A percentile compares a stretch with the other conserved stretches of the same genome.
These are phyloP conservation scores for Anolis sagrei DNA, from an alignment of 2,113 vertebrate species.

Conservation along the genomic window DNA sequence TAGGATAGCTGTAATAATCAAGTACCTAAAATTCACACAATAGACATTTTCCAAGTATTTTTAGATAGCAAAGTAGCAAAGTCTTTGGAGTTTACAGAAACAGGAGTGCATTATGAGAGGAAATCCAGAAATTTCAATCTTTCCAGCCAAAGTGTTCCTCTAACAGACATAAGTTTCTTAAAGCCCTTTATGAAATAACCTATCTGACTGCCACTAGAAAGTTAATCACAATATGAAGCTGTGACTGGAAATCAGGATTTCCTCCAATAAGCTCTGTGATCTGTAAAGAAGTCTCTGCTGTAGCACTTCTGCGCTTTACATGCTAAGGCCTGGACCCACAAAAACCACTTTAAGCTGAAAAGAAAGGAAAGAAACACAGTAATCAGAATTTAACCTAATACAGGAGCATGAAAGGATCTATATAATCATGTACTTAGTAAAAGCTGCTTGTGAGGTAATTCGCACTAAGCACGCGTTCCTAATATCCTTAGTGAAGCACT, in stretches of 20 bases:
- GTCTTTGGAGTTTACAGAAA: background rate
- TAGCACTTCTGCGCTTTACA: slow-evolving; percentile 39
- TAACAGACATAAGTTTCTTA: slow-evolving; percentile 64
- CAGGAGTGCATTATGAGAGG: slow-evolving; percentile 29
- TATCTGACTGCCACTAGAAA: slow-evolving; percentile 57
- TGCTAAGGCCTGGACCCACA: slow-evolving; percentile 41
- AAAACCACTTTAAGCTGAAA: slow-evolving; percentile 23
- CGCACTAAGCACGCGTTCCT: slow-evolving; percentile 51
- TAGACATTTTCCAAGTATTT: background rate
- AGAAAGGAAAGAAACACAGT: slow-evolving; percentile 40
- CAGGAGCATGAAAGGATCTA: slow-evolving; percentile 52
- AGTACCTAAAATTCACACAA: background rate
- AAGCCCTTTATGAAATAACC: slow-evolving; percentile 58
- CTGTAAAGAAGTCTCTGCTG: slow-evolving; percentile 39
- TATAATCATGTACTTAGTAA: slow-evolving; percentile 60
- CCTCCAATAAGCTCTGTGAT: slow-evolving; percentile 35
- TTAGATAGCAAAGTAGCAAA: background rate
- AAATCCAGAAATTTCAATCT: slow-evolving; percentile 29
- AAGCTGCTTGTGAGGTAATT: slow-evolving; percentile 65
- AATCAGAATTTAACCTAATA: slow-evolving; percentile 67
- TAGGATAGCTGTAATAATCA: background rate
- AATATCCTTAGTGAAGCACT: slow-evolving; percentile 25
- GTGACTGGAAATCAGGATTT: slow-evolving; percentile 68
- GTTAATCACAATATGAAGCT: slow-evolving; percentile 64
- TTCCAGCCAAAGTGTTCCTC: slow-evolving; percentile 44